A percentile compares a stretch with the other conserved stretches of the same genome.
These are phyloP conservation scores for Kryptolebias ocellatus DNA, from an alignment of 2,797 vertebrate species.

Conservation along the genomic window DNA sequence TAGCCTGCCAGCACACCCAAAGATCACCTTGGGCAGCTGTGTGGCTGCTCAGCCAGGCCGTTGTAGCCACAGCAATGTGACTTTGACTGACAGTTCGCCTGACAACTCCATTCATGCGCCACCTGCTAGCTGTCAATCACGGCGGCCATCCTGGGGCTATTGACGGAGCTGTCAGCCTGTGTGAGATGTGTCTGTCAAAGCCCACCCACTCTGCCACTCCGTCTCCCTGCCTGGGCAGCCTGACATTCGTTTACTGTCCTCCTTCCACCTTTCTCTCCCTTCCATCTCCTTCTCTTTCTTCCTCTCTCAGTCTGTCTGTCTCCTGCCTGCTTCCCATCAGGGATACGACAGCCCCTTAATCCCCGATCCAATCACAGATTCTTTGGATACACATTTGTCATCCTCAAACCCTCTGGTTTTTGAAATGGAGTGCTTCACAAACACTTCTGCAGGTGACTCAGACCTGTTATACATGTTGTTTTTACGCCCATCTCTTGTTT, in stretches of 20 bases:
- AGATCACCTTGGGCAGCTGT: slow-evolving; percentile 86
- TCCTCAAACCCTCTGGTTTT: slow-evolving; percentile 65
- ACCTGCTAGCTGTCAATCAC: slow-evolving; percentile 91
- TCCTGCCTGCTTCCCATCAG: slow-evolving; percentile 65
- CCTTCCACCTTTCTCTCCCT: slow-evolving; percentile 50
- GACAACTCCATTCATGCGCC: slow-evolving; percentile 89
- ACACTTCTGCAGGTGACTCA: slow-evolving; percentile 66
- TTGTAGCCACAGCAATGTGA: slow-evolving; percentile 78
- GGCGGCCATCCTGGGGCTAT: slow-evolving; percentile 84
- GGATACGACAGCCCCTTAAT: slow-evolving; percentile 72
- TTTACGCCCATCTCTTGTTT: slow-evolving; percentile 37
- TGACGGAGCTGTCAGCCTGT: slow-evolving; percentile 84
- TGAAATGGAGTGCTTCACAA: slow-evolving; percentile 65
- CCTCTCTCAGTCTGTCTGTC: slow-evolving; percentile 55
- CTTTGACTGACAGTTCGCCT: slow-evolving; percentile 82
- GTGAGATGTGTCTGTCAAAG: slow-evolving; percentile 87
- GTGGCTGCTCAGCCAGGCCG: slow-evolving; percentile 75
- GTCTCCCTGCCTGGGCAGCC: slow-evolving; percentile 65
- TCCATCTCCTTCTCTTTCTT: slow-evolving; percentile 53
- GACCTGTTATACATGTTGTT: slow-evolving; percentile 56
- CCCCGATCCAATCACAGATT: slow-evolving; percentile 79
- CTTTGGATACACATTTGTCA: slow-evolving; percentile 75
- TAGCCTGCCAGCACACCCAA: slow-evolving; percentile 74
- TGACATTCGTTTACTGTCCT: slow-evolving; percentile 72
- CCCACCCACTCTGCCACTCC: slow-evolving; percentile 76